Evolutionary conservation across 2,888 invertebrate genomes (phyloP), one percentile per base, ranked within the genome.

Genomic region (Gastrophysa polygoni): DNA sequence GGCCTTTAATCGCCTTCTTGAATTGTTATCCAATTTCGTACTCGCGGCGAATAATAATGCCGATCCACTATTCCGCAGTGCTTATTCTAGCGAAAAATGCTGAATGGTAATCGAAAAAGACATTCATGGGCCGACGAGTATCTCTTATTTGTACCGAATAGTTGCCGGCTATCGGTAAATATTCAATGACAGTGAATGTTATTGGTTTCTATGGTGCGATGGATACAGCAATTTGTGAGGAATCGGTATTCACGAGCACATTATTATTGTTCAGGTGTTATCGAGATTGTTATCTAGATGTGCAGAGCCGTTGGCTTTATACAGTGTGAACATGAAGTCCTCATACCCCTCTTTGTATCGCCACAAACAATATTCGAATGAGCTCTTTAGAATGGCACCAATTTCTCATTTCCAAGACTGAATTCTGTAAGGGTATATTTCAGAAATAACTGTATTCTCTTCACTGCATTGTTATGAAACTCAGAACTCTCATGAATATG

Each of bases 1-100:
- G 50, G 60, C 51, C 38, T 50, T 46, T 46, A 47, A 61, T 56
- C 56, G 56, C 50, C 50, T 50, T 38, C 20, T 61, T 61, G 61
- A 61, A 61, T 61, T 61, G 60, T 60, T 60, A 60, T 54, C 60
- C 29, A 54, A 46, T 56, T 61, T 56, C 49, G 46, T 57, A 38
- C 34, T 34, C 14, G 24, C 24, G 43, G 43, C 14, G 34, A 54
- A 54, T 21, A 20, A 38, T 14, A 32, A 21, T 38, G 10, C n/a
- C n/a, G 16, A 43, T 43, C 10, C 43, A 38, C 38, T 14, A 11
- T 38, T 38, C 21, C 6, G 34, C 18, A 43, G 20, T 54, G 24
- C 54, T 51, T 54, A 54, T 21, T 43, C 21, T 17, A 28, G 21
- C 28, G 24, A 43, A 54, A 54, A 16, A 54, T 54, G 21, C 16